Conservation (phyloP, 2,888 invertebrate species). For the Patella caerulea region DNA sequence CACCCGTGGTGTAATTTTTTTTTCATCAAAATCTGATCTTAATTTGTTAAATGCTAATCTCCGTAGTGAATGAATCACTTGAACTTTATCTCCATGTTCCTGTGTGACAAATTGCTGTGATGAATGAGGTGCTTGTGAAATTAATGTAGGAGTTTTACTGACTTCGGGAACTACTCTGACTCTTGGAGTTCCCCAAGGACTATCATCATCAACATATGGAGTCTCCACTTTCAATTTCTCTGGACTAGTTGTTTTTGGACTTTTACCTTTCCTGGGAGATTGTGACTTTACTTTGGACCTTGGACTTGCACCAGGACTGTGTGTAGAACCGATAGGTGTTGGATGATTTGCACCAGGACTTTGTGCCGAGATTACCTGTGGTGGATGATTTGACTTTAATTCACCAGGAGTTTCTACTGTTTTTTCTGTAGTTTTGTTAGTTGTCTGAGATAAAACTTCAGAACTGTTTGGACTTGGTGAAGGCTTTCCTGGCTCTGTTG, state of each 20-base stretch:
- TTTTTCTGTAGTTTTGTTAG: no score
- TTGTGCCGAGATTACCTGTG: no score
- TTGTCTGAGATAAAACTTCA: no score
- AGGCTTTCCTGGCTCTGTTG: no score
- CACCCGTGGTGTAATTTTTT: background rate
- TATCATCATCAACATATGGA: background rate
- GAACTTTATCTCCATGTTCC: background rate
- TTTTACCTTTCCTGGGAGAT: background rate
- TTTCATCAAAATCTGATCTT: background rate
- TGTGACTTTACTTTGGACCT: constrained; percentile 1
- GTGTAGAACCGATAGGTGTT: no score
- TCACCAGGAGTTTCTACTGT: no score
- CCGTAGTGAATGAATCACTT: background rate
- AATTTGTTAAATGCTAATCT: constrained; percentile 5
- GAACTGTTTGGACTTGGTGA: no score
- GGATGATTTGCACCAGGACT: no score
- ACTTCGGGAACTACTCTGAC: background rate
- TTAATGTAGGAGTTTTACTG: background rate
- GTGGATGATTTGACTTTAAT: no score
- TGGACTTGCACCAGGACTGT: background rate
- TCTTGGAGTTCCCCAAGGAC: constrained; percentile 4
- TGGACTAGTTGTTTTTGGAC: background rate
- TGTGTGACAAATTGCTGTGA: background rate
- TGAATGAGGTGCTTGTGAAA: background rate
- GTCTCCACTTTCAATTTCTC: background rate